phyloP scores from a whole-genome alignment of 2,888 invertebrate species.

The Piscicola geometra region DNA sequence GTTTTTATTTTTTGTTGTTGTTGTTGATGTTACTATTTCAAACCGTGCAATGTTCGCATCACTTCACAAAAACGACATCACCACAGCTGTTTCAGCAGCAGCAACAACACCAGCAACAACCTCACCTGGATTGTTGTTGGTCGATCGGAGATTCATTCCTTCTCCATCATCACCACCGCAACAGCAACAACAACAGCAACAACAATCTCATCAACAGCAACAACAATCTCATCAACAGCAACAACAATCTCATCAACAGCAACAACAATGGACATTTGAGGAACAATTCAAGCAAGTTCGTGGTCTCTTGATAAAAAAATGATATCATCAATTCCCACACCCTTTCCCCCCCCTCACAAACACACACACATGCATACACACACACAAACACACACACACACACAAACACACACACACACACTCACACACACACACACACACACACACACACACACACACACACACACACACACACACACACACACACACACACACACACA shows the following conservation, averaged over 20 bases:
- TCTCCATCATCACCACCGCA: conserved; percentile 33
- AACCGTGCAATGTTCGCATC: no score
- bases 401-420: conserved; percentile 22
- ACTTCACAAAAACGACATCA: no score
- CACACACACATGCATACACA: conserved; percentile 9
- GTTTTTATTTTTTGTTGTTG: no score
- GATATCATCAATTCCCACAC: no score
- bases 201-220: conserved; percentile 51
- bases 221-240: conserved; percentile 53
- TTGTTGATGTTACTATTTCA: no score
- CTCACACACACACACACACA: conserved; percentile 19
- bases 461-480: conserved; percentile 18
- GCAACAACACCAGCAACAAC: conserved; percentile 10
- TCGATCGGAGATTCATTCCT: conserved; percentile 38
- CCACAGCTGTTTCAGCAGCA: background rate
- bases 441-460: conserved; percentile 20
- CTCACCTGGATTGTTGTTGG: conserved; percentile 26
- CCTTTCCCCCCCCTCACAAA: no score
- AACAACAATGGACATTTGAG: conserved; percentile 85
- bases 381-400: conserved; percentile 19
- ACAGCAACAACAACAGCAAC: conserved; percentile 48
- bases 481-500: conserved; percentile 20
- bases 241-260: background rate
- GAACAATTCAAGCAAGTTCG: conserved; percentile 99
- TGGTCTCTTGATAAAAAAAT: no score